These are phyloP conservation scores for Cactoblastis cactorum DNA, from an alignment of 2,888 invertebrate species.

Conservation along the genomic window DNA sequence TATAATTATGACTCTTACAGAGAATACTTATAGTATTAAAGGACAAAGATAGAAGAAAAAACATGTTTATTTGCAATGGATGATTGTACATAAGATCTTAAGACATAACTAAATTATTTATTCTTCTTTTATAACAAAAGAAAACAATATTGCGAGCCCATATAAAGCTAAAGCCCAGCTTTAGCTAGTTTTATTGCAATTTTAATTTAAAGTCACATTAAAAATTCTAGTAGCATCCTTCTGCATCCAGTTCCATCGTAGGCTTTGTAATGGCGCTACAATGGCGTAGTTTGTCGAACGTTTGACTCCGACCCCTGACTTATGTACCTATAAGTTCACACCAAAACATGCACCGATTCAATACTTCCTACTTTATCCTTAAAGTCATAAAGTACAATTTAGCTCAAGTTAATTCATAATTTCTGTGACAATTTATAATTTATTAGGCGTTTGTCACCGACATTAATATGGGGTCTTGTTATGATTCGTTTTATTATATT, in stretches of 20 bases:
- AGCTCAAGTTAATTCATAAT: slow-evolving; percentile 13
- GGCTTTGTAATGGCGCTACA: slow-evolving; percentile 45
- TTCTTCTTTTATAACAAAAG: too few relatives aligned
- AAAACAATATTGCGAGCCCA: too few relatives aligned
- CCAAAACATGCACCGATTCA: slow-evolving; percentile 41
- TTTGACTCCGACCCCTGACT: slow-evolving; percentile 59
- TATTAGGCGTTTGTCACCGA: slow-evolving; percentile 29
- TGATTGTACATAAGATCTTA: too few relatives aligned
- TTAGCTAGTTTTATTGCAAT: too few relatives aligned
- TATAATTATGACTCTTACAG: too few relatives aligned
- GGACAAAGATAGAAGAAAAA: too few relatives aligned
- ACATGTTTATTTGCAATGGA: too few relatives aligned
- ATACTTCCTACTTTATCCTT: slow-evolving; percentile 17
- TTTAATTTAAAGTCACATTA: neutral
- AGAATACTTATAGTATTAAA: too few relatives aligned
- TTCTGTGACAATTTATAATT: slow-evolving; percentile 38
- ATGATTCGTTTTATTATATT: slow-evolving; percentile 21
- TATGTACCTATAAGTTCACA: slow-evolving; percentile 48
- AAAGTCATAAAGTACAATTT: slow-evolving; percentile 10
- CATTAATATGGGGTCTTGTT: slow-evolving; percentile 21
- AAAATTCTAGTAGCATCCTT: slow-evolving; percentile 19
- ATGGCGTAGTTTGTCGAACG: slow-evolving; percentile 63
- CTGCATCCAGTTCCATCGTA: slow-evolving; percentile 8
- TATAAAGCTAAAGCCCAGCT: too few relatives aligned
- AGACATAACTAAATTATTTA: too few relatives aligned